These are phyloP conservation scores for Ceyx cyanopectus DNA, from an alignment of 2,113 vertebrate species.

Conservation along the genomic window DNA sequence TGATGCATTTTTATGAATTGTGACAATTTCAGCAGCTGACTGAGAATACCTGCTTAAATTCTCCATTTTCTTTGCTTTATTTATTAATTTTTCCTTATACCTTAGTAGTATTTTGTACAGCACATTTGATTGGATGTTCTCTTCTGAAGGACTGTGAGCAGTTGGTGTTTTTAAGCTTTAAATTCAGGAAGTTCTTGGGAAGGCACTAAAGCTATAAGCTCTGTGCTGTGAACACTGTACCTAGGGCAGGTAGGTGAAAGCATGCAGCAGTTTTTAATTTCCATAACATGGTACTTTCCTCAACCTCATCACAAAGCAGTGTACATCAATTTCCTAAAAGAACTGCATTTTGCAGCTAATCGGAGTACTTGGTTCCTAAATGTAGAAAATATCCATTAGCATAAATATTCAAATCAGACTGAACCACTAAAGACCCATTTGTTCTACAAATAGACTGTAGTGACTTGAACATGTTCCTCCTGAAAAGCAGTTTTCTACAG, in stretches of 20 bases:
- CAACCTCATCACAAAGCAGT: background rate
- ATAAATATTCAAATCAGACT: constrained; percentile 40
- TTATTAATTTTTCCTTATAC: background rate
- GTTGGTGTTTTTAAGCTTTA: background rate
- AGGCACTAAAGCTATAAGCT: background rate
- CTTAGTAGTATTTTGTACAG: background rate
- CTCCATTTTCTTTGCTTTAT: background rate
- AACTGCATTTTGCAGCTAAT: constrained; percentile 15
- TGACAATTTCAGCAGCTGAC: background rate
- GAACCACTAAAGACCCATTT: constrained; percentile 53
- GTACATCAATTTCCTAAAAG: constrained; percentile 39
- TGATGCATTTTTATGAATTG: background rate
- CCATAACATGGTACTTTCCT: background rate
- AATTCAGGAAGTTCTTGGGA: background rate
- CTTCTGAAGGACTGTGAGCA: background rate
- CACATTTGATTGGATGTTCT: background rate
- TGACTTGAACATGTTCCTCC: background rate
- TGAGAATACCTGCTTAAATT: background rate
- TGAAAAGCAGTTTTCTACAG: constrained; percentile 1
- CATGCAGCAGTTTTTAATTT: background rate
- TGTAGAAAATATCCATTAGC: constrained; percentile 33
- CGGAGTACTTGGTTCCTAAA: constrained; percentile 28
- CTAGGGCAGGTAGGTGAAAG: background rate
- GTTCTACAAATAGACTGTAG: constrained; percentile 30
- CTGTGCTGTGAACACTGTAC: background rate